phyloP scores from a whole-genome alignment of 2,113 vertebrate species.

The Parus major region DNA sequence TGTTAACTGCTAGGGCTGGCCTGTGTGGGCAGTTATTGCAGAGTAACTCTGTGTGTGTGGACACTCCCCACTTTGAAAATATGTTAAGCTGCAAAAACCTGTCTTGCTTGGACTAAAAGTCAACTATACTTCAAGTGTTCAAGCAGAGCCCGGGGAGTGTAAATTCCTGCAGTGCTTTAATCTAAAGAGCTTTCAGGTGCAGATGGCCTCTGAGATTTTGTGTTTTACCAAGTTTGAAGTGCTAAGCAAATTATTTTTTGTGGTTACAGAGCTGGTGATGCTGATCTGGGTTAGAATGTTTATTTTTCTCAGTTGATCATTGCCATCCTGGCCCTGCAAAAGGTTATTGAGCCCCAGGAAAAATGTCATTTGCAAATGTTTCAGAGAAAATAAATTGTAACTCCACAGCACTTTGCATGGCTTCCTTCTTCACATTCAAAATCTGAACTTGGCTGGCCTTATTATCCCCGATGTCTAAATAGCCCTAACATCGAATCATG shows the following conservation, averaged over 20 bases:
- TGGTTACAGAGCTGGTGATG: not conserved
- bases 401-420: not conserved
- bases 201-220: not conserved
- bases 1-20: not conserved
- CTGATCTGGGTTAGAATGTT: not conserved
- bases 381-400: not conserved
- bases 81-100: not conserved
- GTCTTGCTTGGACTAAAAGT: not conserved
- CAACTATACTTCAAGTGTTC: not conserved
- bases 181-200: conserved; percentile 2
- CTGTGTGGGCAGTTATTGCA: not conserved
- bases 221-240: not conserved
- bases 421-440: not conserved
- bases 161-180: not conserved
- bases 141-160: not conserved
- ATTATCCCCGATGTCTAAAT: not conserved
- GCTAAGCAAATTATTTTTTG: not conserved
- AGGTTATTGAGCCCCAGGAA: not conserved
- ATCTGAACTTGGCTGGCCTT: not conserved
- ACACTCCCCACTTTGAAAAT: not conserved
- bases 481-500: accelerated
- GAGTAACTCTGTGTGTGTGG: not conserved
- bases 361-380: not conserved
- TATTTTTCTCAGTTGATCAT: not conserved
- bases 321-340: not conserved